phyloP scores from a whole-genome alignment of 2,113 vertebrate species.

The Dipodomys stephensi region DNA sequence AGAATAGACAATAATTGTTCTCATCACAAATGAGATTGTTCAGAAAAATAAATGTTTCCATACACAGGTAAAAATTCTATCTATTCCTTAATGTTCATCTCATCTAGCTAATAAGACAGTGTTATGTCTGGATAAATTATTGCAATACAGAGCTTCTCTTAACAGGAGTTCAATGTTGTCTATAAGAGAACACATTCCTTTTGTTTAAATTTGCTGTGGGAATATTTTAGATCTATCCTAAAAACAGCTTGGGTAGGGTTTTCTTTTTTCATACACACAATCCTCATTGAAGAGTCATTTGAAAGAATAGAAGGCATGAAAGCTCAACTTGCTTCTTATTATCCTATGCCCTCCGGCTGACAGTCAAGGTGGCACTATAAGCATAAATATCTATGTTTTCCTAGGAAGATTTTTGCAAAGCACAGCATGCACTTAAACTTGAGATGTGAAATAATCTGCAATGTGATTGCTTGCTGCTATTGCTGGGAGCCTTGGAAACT shows the following conservation, averaged over 20 bases:
- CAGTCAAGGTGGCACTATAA: conserved; percentile 48
- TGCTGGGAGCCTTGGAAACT: conserved; percentile 31
- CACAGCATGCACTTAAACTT: not conserved
- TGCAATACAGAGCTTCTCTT: not conserved
- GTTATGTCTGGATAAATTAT: not conserved
- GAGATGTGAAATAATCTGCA: conserved; percentile 72
- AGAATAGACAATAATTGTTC: not conserved
- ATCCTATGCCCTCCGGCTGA: conserved; percentile 61
- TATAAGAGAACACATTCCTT: fast-evolving
- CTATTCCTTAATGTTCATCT: not conserved
- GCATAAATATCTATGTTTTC: conserved; percentile 68
- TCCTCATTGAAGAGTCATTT: not conserved
- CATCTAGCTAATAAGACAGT: not conserved
- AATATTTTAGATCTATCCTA: conserved; percentile 18
- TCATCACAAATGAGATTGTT: not conserved
- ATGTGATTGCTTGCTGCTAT: conserved; percentile 72
- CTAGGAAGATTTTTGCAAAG: conserved; percentile 70
- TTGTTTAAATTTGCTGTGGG: not conserved
- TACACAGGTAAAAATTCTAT: not conserved
- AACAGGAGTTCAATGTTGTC: not conserved
- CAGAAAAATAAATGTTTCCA: not conserved
- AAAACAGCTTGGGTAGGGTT: not conserved
- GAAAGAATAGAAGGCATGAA: conserved; percentile 30
- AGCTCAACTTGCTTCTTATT: conserved; percentile 49
- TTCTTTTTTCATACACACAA: not conserved